These are phyloP conservation scores for Pelobates cultripes DNA, from an alignment of 2,797 vertebrate species.

Conservation along the genomic window DNA sequence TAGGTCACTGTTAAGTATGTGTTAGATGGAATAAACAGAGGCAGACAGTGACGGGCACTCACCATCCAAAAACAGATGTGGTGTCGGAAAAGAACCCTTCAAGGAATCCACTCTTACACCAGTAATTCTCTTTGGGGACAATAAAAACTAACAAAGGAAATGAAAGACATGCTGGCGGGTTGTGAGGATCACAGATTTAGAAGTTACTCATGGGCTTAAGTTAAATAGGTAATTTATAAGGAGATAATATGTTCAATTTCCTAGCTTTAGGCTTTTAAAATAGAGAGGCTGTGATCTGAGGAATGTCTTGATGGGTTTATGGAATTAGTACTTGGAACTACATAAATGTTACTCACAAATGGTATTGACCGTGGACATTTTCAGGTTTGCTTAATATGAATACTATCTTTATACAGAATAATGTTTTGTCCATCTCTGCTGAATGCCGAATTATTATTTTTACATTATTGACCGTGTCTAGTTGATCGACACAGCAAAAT, in stretches of 20 bases:
- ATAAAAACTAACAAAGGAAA: constrained; percentile 47
- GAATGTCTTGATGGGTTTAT: constrained; percentile 37
- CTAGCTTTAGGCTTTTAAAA: constrained; percentile 29
- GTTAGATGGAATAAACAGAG: constrained; percentile 50
- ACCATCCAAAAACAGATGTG: constrained; percentile 52
- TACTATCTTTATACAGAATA: too few species aligned
- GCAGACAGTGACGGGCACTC: constrained; percentile 47
- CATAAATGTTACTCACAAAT: not conserved
- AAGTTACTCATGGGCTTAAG: constrained; percentile 45
- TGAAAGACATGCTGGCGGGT: constrained; percentile 45
- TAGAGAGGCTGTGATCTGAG: constrained; percentile 45
- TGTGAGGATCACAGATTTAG: constrained; percentile 46
- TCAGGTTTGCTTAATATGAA: too few species aligned
- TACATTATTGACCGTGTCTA: too few species aligned
- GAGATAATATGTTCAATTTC: constrained; percentile 50
- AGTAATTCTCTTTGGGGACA: constrained; percentile 49
- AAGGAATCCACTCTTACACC: constrained; percentile 51
- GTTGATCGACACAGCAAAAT: too few species aligned
- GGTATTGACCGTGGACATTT: not conserved
- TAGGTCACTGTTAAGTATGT: constrained; percentile 51
- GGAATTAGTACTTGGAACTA: not conserved
- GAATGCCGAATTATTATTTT: too few species aligned
- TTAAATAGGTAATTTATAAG: constrained; percentile 54
- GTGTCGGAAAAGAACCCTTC: constrained; percentile 43
- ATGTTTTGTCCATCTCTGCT: too few species aligned